Evolutionary conservation across 2,888 invertebrate genomes (phyloP), one percentile per base, ranked within the genome.

Genomic region (Biston stratarius): DNA sequence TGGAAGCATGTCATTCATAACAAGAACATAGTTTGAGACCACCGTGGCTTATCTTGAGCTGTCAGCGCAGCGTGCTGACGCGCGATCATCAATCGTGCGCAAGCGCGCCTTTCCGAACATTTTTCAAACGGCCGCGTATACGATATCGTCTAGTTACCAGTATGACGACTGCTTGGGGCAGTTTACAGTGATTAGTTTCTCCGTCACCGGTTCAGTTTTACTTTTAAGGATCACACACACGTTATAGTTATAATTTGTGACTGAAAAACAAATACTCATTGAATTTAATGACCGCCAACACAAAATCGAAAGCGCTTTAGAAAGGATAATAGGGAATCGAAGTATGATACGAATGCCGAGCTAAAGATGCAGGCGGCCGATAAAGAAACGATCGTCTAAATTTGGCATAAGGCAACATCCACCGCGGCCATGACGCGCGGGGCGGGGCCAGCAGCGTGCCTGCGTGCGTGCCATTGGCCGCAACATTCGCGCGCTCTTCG

Each of bases 391-490:
- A 71, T 78, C 82, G 82, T 87, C 89, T 90, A 90, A 92, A 90
- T 92, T 90, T 91, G 92, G 90, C 87, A 83, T 88, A 88, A 89
- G 83, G 73, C 70, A 71, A 86, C 82, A 84, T 85, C 84, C 78
- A 83, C 77, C 84, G 89, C 92, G 86, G 92, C 91, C 92, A 93
- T 92, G 85, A 82, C 91, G 86, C 81, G 87, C 82, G 77, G 86
- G 92, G 91, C 90, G 92, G 87, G 83, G 90, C 87, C 76, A 73
- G 70, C 71, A 62, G 69, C 71, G 76, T 77, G 80, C 82, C 77
- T 77, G 85, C 86, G 85, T 77, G 86, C 85, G 85, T 85, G 87
- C 85, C 82, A 94, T 94, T 93, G 93, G 93, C 81, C 82, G 80
- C 76, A 71, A 81, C 80, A 87, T 86, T 86, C 71, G 88, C 88